A percentile compares a stretch with the other conserved stretches of the same genome.
These are phyloP conservation scores for Lycaon pictus DNA, from an alignment of 2,113 vertebrate genomes.

Conservation along the genomic window DNA sequence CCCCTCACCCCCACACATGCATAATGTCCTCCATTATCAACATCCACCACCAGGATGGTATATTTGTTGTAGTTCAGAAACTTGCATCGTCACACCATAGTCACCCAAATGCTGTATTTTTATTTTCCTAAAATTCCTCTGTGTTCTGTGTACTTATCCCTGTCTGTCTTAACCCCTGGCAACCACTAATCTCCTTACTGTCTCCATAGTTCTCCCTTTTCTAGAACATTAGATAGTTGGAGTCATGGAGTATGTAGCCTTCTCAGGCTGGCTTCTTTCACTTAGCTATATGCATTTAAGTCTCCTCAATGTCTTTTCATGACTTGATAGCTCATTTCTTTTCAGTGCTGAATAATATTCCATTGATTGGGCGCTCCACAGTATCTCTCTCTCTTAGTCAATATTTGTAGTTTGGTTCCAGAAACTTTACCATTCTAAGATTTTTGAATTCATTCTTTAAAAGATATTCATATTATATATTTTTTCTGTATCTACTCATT, in stretches of 20 bases:
- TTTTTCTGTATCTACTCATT: neutral
- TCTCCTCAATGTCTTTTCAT: neutral
- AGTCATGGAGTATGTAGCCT: neutral
- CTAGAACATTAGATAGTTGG: neutral
- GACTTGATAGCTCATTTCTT: neutral
- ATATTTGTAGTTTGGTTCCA: constrained; percentile 4
- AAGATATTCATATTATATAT: neutral
- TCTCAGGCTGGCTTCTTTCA: neutral
- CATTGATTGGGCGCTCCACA: neutral
- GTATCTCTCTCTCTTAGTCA: neutral
- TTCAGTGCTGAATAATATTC: neutral
- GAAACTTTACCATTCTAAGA: neutral
- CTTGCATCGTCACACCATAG: neutral
- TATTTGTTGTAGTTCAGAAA: neutral
- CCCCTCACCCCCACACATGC: accelerated
- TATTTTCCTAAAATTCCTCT: neutral
- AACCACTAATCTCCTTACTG: neutral
- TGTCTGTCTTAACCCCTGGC: neutral
- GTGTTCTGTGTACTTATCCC: neutral
- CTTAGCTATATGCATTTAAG: neutral
- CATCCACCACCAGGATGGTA: neutral
- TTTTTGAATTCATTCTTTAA: neutral
- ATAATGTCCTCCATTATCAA: neutral
- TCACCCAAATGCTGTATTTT: neutral
- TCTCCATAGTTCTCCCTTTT: neutral